Base-by-base conservation (phyloP, 92 coral and sea anemone species). In the Porites evermanni region DNA sequence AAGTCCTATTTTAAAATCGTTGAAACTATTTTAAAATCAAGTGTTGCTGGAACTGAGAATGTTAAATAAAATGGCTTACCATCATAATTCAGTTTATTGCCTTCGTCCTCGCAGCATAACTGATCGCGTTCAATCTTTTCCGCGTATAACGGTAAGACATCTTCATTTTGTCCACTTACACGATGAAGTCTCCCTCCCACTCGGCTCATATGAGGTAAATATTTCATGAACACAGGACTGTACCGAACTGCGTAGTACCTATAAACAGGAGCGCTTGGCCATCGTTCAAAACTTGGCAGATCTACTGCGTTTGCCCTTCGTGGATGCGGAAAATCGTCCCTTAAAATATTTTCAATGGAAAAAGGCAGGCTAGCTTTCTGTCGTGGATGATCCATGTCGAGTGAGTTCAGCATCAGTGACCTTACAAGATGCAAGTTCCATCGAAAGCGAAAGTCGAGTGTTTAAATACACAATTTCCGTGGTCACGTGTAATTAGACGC, bases 241-340 rank as follows among this genome's bases (percentile, higher is more conserved):
- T 58, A 81, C 10, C 78, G 78, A 11, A 71, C 77, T 10, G 69
- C 54, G 20, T 81, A 81, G 59, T 69, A 81, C 12, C 53, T 52
- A 24, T 70, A 71, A 13, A 69, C 64, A 1, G 86, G 78, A 7
- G 53, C 1, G 44, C 44, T 70, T 2, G 67, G 24, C 85, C 85
- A 81, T 32, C 85, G 44, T 12, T 70, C 77, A 38, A 69, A 70
- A 32, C 67, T 0, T 32, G 58, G 78, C 2, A 59, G 0, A 60
- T 81, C 71, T 32, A 18, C 68, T 52, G 69, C 75, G 18, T 67
- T 68, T 17, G 77, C 6, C 60, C 17, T 70, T 47, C 66, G 86
- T n/a, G 78, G 74, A 8, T 75, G 84, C 10, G 94, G 89, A 87
- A 91, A 91, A 84, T 91, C 94, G 47, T 91, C 94, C 12, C 89